Conservation (phyloP, 1,140 invertebrate species). For the Octopus sinensis region DNA sequence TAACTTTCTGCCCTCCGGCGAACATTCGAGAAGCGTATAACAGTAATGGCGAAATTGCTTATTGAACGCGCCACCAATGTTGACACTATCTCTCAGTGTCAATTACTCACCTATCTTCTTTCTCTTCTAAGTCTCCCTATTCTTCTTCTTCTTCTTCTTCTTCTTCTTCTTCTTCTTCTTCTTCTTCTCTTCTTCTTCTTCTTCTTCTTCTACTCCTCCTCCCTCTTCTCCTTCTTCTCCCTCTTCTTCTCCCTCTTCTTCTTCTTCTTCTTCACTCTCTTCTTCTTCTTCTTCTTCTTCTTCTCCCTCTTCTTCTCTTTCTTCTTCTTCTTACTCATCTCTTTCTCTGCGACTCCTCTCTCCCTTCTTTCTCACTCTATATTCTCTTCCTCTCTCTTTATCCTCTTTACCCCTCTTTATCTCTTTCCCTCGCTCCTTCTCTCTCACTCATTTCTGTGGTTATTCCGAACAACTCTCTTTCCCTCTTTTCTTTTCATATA, state of each 20-base stretch:
- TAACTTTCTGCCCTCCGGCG: too few relatives aligned
- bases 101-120: background rate
- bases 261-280: background rate
- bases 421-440: background rate
- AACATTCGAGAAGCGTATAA: too few relatives aligned
- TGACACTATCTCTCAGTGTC: too few relatives aligned
- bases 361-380: background rate
- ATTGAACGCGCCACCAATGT: too few relatives aligned
- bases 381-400: conserved; percentile 16
- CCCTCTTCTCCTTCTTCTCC: background rate
- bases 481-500: too few relatives aligned
- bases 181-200: conserved; percentile 9
- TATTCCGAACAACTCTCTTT: too few relatives aligned
- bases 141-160: background rate
- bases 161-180: background rate
- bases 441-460: too few relatives aligned
- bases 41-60: too few relatives aligned
- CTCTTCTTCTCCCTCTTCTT: background rate
- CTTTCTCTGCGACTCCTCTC: conserved; percentile 13
- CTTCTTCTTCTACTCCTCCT: background rate
- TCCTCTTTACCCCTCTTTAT: background rate
- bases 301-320: conserved; percentile 14
- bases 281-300: background rate
- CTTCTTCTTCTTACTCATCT: background rate
- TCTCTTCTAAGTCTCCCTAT: background rate